Conservation (phyloP, 2,113 vertebrate species). For the Stomatorhinus ivindoensis region DNA sequence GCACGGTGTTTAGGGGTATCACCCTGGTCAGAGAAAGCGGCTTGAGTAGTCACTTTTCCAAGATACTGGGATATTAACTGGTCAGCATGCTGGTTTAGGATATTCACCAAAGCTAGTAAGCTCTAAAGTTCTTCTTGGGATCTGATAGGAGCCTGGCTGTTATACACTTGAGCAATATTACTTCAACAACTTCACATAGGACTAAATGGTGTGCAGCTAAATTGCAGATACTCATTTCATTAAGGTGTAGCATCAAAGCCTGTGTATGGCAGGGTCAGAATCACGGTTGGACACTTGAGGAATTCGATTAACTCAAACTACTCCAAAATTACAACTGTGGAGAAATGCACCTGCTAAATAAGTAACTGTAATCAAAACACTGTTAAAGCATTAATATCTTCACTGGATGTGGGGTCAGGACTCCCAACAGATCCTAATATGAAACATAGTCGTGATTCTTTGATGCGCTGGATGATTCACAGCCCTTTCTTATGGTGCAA, state of each 20-base stretch:
- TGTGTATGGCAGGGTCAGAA: background rate
- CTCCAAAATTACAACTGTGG: background rate
- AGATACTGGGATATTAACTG: background rate
- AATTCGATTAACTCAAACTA: background rate
- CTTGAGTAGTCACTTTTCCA: background rate
- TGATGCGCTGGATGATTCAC: background rate
- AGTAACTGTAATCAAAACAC: background rate
- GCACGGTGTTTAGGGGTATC: constrained; percentile 87
- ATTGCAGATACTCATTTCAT: background rate
- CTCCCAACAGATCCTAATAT: background rate
- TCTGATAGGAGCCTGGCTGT: background rate
- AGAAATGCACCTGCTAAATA: background rate
- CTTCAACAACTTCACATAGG: background rate
- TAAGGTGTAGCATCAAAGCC: background rate
- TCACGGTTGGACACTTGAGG: background rate
- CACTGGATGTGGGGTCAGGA: background rate
- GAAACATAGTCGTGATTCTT: background rate
- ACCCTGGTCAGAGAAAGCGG: constrained; percentile 57
- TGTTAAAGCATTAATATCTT: background rate
- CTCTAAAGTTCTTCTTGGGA: background rate
- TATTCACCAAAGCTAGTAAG: background rate
- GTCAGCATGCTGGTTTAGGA: background rate
- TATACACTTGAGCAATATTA: background rate
- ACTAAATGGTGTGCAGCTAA: background rate
- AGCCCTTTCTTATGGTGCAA: background rate